Conservation (phyloP, 1,140 invertebrate species). For the Colletes gigas region DNA sequence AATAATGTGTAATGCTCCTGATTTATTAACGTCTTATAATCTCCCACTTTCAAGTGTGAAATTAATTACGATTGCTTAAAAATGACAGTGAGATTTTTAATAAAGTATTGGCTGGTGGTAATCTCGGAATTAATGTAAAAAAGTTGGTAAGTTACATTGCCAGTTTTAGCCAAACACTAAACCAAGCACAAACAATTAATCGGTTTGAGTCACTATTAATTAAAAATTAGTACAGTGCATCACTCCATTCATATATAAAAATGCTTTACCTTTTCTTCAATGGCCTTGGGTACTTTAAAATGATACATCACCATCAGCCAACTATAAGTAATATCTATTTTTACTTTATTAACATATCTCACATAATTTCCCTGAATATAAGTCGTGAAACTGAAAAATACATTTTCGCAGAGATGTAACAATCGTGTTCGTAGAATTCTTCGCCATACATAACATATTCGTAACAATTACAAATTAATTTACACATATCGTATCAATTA, state of each 20-base stretch:
- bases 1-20: conserved; percentile 16
- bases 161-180: conserved; percentile 66
- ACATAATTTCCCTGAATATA: conserved; percentile 70
- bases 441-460: neutral
- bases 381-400: conserved; percentile 64
- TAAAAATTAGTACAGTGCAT: conserved; percentile 69
- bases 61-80: neutral
- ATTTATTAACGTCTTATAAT: conserved; percentile 17
- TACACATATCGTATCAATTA: neutral
- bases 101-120: conserved; percentile 78
- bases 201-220: conserved; percentile 67
- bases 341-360: conserved; percentile 78
- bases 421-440: conserved; percentile 1
- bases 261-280: conserved; percentile 73
- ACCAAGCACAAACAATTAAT: conserved; percentile 71
- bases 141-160: conserved; percentile 51
- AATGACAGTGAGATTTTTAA: conserved; percentile 66
- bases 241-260: conserved; percentile 74
- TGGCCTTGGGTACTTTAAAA: conserved; percentile 65
- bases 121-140: conserved; percentile 59
- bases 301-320: conserved; percentile 77
- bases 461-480: neutral
- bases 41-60: conserved; percentile 1
- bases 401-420: conserved; percentile 18
- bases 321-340: conserved; percentile 61